Evolutionary conservation across 2,797 vertebrate genomes (phyloP), one percentile per base, ranked within the genome.

Genomic region (Brotula barbata): DNA sequence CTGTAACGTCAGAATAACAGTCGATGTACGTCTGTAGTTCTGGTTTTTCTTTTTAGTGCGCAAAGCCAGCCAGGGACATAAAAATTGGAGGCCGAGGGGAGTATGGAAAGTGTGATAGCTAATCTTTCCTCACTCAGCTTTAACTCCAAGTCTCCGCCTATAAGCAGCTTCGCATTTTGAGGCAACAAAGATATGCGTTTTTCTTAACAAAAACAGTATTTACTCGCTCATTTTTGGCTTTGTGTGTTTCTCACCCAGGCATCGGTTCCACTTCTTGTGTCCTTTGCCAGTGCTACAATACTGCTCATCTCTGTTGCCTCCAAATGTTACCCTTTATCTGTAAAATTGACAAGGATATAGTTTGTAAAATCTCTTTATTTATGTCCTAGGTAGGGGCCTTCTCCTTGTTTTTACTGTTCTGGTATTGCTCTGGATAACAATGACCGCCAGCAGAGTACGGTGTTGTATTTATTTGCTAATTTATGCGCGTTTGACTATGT

Each of bases 401-500:
- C 23, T 33, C 12, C 36, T 61, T 53, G 1, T 65, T 77, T 74
- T 67, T 58, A 54, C 41, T 60, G 22, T 28, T 25, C 48, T 15
- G 62, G 37, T 46, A 54, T 52, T 66, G 57, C 33, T 78, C 60
- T 71, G n/a, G 49, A 62, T 58, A 45, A 69, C 68, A 78, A 64
- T 45, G 5, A 31, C 19, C n/a, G 40, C 31, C 16, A 48, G 41
- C 23, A 15, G 5, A 19, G 23, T 21, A 56, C 22, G 11, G 20
- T 60, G 54, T 71, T 54, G 57, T 87, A 89, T 89, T 90, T 88
- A 89, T 89, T 86, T 79, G 42, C 59, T 85, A 74, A 86, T 82
- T 89, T 89, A 87, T 89, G 85, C 63, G 65, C 40, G 64, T 62
- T 55, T 49, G 77, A 84, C 83, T 81, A 81, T 86, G 77, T 64